Evolutionary conservation across 2,113 vertebrate species (phyloP).

Genomic region (Chaetops frenatus): DNA sequence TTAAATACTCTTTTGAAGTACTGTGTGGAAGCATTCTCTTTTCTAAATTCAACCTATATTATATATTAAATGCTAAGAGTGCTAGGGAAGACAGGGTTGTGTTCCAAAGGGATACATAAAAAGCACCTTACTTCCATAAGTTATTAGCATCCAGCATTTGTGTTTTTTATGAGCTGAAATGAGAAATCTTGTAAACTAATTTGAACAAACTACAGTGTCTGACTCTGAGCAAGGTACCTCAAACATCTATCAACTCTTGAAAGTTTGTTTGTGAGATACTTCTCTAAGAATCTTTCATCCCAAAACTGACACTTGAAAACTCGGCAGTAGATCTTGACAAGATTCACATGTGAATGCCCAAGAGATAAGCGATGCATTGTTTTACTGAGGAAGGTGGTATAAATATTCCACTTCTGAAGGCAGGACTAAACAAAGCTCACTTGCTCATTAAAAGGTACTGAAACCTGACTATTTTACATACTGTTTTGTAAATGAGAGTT

Average conservation of each 20-base stretch:
- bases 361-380: constrained; percentile 2
- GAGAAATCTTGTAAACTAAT: constrained; percentile 48
- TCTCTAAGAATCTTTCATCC: constrained; percentile 24
- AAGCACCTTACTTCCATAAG: not conserved
- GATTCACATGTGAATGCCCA: constrained; percentile 2
- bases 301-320: constrained; percentile 20
- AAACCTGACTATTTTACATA: not conserved
- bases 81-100: not conserved
- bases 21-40: not conserved
- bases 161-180: constrained; percentile 47
- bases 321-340: not conserved
- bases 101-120: not conserved
- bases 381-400: constrained; percentile 1
- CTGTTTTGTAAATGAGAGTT: constrained; percentile 17
- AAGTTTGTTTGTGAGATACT: constrained; percentile 34
- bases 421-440: not conserved
- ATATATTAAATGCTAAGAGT: not conserved
- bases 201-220: constrained; percentile 35
- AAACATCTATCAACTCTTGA: constrained; percentile 8
- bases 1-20: not conserved
- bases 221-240: not conserved
- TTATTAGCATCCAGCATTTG: not conserved
- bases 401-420: not conserved
- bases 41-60: constrained; percentile 4
- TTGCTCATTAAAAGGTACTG: not conserved